Base-by-base conservation (phyloP, 2,797 vertebrate genomes). In the Hephaestus fuliginosus region DNA sequence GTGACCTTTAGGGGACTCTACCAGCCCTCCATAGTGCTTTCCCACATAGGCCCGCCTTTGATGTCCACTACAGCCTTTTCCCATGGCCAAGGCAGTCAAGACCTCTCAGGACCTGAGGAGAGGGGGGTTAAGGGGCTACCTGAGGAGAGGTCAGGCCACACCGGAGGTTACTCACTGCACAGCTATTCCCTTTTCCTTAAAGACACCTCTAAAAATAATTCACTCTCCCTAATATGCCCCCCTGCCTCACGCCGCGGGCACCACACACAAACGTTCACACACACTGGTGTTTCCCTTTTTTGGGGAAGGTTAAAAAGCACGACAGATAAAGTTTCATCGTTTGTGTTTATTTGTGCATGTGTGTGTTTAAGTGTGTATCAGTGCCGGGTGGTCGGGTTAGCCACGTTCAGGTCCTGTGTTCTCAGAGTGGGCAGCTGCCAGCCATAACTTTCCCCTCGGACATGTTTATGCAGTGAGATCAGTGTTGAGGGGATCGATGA, bases 21-120 rank as follows among this genome's bases (percentile, higher is more conserved):
- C 61, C 22, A 77, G 78, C 73, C 51, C 84, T 88, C 78, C 80
- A 77, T 85, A 83, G 80, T 81, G 89, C 70, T 91, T 95, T 95
- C 92, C 91, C 94, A 94, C 92, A 94, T 85, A 67, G 80, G 33
- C 49, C 70, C 13, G 51, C 70, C 86, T 95, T 95, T 96, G 95
- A 95, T 93, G 95, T 95, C 76, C 74, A 70, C 36, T 70, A 66
- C 58, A 80, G 77, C 58, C 67, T 87, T 92, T 95, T 95, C 92
- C 88, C 91, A 94, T 92, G 91, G 86, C 87, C 33, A 82, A 52
- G 9, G 53, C 48, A 64, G 76, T 80, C 79, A 78, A 72, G 88
- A 90, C 68, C 87, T 86, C 87, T 85, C 43, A 80, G 64, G 81
- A 83, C 84, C 61, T 53, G 41, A 67, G 55, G 74, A 60, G 53